These are phyloP conservation scores for Zonotrichia leucophrys DNA, from an alignment of 2,113 vertebrate species.

Conservation along the genomic window DNA sequence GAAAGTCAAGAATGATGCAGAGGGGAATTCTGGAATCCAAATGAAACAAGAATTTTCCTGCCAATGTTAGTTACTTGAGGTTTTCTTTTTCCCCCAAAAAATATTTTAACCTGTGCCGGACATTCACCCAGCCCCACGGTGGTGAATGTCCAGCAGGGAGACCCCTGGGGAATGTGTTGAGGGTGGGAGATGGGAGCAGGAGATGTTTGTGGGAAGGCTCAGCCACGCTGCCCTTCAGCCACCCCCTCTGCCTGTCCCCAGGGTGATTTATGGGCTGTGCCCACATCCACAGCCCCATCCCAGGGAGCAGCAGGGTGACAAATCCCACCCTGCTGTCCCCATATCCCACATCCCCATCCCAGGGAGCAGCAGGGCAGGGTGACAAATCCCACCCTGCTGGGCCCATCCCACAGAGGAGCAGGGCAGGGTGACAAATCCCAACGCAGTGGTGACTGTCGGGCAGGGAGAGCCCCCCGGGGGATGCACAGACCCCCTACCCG, in stretches of 20 bases:
- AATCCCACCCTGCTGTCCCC: no score
- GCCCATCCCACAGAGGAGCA: no score
- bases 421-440: no score
- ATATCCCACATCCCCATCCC: no score
- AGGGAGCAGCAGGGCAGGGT: no score
- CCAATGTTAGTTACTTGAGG: background rate
- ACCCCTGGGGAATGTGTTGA: no score
- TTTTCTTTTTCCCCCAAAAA: background rate
- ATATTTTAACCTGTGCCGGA: background rate
- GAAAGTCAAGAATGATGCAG: background rate
- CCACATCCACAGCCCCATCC: no score
- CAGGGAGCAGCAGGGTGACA: no score
- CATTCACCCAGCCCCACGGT: no score
- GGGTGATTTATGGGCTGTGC: background rate
- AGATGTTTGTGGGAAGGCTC: background rate
- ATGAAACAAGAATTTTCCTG: slow-evolving; percentile 28
- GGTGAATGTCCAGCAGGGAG: no score
- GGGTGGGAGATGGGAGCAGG: background rate
- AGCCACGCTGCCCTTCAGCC: background rate
- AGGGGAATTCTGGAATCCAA: background rate
- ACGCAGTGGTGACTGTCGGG: background rate
- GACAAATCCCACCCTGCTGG: no score
- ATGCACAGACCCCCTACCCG: no score
- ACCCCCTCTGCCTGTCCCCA: background rate
- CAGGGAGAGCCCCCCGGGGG: background rate